phyloP scores from a whole-genome alignment of 2,797 vertebrate genomes.

The Enteromius afrohamiltoni region DNA sequence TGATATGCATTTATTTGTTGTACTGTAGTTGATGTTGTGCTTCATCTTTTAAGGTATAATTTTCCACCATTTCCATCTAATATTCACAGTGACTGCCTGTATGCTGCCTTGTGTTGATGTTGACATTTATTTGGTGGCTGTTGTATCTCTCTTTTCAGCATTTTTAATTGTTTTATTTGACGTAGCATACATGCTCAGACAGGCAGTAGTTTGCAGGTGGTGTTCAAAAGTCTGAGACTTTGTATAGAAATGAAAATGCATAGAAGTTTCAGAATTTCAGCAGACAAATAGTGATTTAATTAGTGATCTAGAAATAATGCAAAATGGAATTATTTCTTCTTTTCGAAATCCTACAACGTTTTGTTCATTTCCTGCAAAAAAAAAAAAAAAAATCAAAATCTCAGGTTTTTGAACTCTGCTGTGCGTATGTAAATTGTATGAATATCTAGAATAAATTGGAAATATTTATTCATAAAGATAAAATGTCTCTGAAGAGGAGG shows the following conservation, averaged over 20 bases:
- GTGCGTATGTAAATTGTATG: background rate
- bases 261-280: background rate
- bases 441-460: background rate
- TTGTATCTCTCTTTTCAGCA: background rate
- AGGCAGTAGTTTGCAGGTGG: background rate
- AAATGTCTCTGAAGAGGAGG: slow-evolving; percentile 11
- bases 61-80: slow-evolving; percentile 52
- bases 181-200: background rate
- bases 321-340: background rate
- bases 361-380: background rate
- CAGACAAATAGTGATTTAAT: background rate
- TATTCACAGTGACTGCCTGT: slow-evolving; percentile 15
- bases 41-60: slow-evolving; percentile 50
- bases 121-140: background rate
- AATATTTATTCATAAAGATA: slow-evolving; percentile 2
- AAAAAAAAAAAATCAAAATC: background rate
- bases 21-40: slow-evolving; percentile 55
- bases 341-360: background rate
- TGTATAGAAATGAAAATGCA: background rate
- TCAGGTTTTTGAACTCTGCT: background rate
- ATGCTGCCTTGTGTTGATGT: slow-evolving; percentile 25
- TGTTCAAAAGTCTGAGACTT: background rate
- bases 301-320: background rate
- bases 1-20: slow-evolving; percentile 22
- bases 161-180: slow-evolving; percentile 26